Conservation (phyloP, 1,140 invertebrate species). For the Cephus cinctus region DNA sequence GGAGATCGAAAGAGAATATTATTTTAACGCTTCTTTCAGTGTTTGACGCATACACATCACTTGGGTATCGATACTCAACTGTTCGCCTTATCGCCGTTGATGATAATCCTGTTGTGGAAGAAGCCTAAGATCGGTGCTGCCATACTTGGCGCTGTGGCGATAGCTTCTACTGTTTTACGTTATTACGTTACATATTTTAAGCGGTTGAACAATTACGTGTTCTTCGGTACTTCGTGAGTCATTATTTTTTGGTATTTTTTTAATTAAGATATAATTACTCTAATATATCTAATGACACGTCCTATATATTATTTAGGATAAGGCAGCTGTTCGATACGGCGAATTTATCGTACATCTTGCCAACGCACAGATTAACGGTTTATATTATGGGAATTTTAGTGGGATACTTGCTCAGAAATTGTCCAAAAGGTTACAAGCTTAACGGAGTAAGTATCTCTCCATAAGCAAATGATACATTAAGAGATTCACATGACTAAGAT, state of each 20-base stretch:
- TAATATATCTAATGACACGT: conserved; percentile 2
- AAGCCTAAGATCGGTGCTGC: conserved; percentile 60
- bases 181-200: conserved; percentile 65
- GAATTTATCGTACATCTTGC: conserved; percentile 67
- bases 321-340: conserved; percentile 67
- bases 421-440: conserved; percentile 48
- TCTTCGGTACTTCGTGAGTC: conserved; percentile 74
- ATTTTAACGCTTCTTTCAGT: conserved; percentile 56
- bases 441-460: conserved; percentile 37
- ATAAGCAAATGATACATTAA: background rate
- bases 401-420: conserved; percentile 62
- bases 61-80: conserved; percentile 84
- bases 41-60: conserved; percentile 71
- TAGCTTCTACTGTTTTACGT: conserved; percentile 63
- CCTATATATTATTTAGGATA: conserved; percentile 59
- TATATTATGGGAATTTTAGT: conserved; percentile 68
- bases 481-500: background rate
- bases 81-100: conserved; percentile 69
- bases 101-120: conserved; percentile 68
- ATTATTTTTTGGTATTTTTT: conserved; percentile 13
- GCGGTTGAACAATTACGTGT: conserved; percentile 69
- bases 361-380: conserved; percentile 67
- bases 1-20: conserved; percentile 11
- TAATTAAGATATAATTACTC: background rate
- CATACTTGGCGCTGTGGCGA: conserved; percentile 55